phyloP scores from a whole-genome alignment of 2,113 vertebrate species.

The Numida meleagris region DNA sequence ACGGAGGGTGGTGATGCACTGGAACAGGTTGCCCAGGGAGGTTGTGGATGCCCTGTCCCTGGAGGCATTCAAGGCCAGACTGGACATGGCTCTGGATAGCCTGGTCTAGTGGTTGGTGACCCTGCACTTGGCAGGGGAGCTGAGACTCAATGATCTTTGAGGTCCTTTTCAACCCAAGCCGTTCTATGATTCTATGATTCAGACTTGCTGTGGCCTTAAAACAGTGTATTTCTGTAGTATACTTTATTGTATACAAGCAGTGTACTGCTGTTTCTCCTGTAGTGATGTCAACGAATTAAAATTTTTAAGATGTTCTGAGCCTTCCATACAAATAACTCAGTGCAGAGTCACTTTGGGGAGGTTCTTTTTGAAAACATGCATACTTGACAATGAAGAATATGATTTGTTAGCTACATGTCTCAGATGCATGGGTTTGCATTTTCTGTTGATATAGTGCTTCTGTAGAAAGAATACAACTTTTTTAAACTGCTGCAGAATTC shows the following conservation, averaged over 20 bases:
- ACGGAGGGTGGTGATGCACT: no score
- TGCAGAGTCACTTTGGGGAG: not conserved
- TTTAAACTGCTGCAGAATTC: not conserved
- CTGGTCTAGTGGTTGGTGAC: no score
- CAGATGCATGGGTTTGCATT: not conserved
- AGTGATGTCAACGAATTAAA: not conserved
- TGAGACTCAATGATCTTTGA: no score
- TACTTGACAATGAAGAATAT: no score
- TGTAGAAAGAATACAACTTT: not conserved
- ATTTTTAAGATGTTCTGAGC: not conserved
- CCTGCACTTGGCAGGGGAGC: no score
- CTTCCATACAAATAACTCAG: accelerated
- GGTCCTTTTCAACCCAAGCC: no score
- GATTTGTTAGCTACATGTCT: no score
- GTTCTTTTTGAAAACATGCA: not conserved
- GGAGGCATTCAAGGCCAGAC: no score
- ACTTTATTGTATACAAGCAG: not conserved
- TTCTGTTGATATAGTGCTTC: not conserved
- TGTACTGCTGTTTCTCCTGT: not conserved
- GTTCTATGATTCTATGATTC: no score
- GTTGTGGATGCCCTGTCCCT: no score
- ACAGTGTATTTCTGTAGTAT: not conserved
- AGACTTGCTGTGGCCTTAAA: not conserved
- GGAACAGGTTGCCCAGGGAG: no score
- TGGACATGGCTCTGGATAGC: no score